Evolutionary conservation across 2,888 invertebrate species (phyloP).

Genomic region (Sphaerophoria rueppellii): DNA sequence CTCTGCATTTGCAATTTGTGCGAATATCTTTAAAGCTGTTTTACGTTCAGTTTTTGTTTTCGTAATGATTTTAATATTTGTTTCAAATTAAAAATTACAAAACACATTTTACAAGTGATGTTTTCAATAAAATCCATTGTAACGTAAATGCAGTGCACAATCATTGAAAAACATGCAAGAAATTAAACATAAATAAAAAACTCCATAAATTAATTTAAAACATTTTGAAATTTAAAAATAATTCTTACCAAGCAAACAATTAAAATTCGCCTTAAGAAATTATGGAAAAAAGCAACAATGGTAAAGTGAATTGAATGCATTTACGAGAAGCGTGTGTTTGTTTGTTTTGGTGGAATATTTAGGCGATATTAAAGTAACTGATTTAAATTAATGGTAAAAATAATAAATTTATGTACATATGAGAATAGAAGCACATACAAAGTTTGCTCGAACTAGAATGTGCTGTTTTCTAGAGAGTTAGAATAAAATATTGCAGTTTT

Average conservation of each 20-base stretch:
- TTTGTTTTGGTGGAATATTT: neutral
- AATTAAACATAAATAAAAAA: slow-evolving; percentile 44
- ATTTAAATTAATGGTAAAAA: too few species aligned
- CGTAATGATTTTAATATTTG: slow-evolving; percentile 33
- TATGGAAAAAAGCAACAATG: neutral
- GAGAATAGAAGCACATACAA: too few species aligned
- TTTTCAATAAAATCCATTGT: slow-evolving; percentile 40
- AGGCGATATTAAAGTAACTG: neutral
- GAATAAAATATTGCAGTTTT: too few species aligned
- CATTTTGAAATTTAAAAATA: slow-evolving; percentile 4
- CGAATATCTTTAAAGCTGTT: slow-evolving; percentile 53
- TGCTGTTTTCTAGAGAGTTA: too few species aligned
- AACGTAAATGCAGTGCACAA: slow-evolving; percentile 52
- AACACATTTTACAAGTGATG: slow-evolving; percentile 17
- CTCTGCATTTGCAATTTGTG: slow-evolving; percentile 40
- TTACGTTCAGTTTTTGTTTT: slow-evolving; percentile 42
- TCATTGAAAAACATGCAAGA: slow-evolving; percentile 52
- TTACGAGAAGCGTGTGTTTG: slow-evolving; percentile 1
- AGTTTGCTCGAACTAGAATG: too few species aligned
- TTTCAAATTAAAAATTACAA: slow-evolving; percentile 46
- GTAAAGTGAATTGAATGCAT: slow-evolving; percentile 19
- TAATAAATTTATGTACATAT: too few species aligned
- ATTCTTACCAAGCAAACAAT: slow-evolving; percentile 20
- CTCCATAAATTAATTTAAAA: neutral
- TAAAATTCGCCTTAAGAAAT: neutral